A percentile compares a stretch with the other conserved stretches of the same genome.
phyloP scores from a whole-genome alignment of 2,113 vertebrate genomes.

The Craseonycteris thonglongyai region DNA sequence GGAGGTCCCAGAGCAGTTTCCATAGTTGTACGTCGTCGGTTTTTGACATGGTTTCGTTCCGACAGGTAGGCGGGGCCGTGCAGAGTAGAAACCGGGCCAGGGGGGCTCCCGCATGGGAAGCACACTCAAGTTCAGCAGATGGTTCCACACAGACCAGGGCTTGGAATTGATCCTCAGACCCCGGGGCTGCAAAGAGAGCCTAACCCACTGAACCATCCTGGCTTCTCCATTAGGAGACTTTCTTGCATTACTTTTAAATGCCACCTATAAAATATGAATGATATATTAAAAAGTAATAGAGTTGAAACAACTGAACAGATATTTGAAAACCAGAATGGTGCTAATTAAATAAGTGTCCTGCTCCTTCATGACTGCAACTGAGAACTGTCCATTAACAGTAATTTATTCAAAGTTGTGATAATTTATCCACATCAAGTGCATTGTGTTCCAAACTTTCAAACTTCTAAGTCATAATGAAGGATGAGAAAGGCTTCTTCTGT shows the following conservation, averaged over 20 bases:
- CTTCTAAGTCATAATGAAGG: background rate
- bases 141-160: too few species aligned
- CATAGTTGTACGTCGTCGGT: too few species aligned
- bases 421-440: background rate
- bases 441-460: slow-evolving; percentile 13
- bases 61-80: too few species aligned
- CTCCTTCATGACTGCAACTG: background rate
- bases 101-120: too few species aligned
- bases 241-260: slow-evolving; percentile 16
- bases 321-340: background rate
- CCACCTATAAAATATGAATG: slow-evolving; percentile 17
- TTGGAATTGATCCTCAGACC: too few species aligned
- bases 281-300: background rate
- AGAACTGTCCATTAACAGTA: slow-evolving; percentile 37
- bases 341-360: slow-evolving; percentile 37
- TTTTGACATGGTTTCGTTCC: too few species aligned
- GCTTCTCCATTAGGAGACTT: background rate
- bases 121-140: too few species aligned
- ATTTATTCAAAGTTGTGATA: background rate
- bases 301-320: background rate
- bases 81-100: too few species aligned
- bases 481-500: background rate
- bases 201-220: too few species aligned
- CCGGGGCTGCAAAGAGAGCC: too few species aligned
- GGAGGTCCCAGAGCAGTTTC: too few species aligned